These are phyloP conservation scores for Dendrolimus kikuchii DNA, from an alignment of 1,140 invertebrate genomes.

Conservation along the genomic window DNA sequence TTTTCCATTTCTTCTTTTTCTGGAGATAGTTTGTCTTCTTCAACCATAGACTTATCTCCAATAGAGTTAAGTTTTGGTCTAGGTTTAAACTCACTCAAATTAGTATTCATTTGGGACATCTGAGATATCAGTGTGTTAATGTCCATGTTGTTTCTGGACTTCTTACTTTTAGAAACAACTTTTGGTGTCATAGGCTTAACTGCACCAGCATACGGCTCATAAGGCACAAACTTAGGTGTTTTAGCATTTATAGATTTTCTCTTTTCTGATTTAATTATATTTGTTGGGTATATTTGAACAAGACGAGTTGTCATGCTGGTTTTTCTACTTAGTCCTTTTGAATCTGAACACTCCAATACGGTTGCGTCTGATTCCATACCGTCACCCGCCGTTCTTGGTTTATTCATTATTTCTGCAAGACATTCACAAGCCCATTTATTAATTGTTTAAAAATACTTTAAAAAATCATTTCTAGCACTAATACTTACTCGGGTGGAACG, in stretches of 20 bases:
- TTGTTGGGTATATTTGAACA: slow-evolving; percentile 50
- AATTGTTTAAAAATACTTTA: too few species aligned
- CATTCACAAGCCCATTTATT: too few species aligned
- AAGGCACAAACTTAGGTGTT: slow-evolving; percentile 89
- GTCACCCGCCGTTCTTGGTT: slow-evolving; percentile 72
- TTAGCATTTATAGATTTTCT: slow-evolving; percentile 68
- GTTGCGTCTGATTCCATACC: slow-evolving; percentile 72
- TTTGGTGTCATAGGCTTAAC: slow-evolving; percentile 82
- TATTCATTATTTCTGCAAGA: slow-evolving; percentile 48
- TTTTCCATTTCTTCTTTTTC: slow-evolving; percentile 53
- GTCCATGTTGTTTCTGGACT: slow-evolving; percentile 78
- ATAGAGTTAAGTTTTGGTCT: slow-evolving; percentile 69
- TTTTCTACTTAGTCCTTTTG: slow-evolving; percentile 13
- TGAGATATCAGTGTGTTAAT: slow-evolving; percentile 79
- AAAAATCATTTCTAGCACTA: not conserved
- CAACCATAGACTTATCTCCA: slow-evolving; percentile 45
- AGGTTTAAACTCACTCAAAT: slow-evolving; percentile 62
- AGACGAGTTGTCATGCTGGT: slow-evolving; percentile 33
- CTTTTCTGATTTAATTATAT: slow-evolving; percentile 39
- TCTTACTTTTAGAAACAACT: slow-evolving; percentile 65
- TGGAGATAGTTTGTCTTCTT: slow-evolving; percentile 24
- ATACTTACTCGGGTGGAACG: slow-evolving; percentile 39
- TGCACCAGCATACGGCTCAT: slow-evolving; percentile 90
- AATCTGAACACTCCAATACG: slow-evolving; percentile 22
- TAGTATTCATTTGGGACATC: slow-evolving; percentile 77